Base-by-base conservation (phyloP, 1,140 invertebrate species). In the Cyphomyrmex costatus region DNA sequence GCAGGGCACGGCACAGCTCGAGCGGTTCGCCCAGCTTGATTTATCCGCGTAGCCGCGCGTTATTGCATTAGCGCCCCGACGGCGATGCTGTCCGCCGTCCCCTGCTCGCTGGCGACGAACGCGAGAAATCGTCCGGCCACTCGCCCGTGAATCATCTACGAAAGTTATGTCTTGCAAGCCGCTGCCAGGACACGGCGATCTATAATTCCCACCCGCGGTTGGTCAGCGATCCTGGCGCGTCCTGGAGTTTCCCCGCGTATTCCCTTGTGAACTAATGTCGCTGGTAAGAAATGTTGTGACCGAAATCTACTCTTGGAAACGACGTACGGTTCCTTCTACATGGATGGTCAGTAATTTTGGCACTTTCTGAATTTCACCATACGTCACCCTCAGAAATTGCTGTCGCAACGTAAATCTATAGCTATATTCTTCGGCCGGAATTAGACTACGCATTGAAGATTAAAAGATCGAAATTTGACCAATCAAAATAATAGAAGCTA, bases 61-160 rank as follows among this genome's bases (percentile, higher is more conserved):
- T 94, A 94, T 94, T 94, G 93, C 93, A 94, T 94, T 94, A 94
- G 91, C 91, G 88, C 88, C 88, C 63, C 85, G 85, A 79, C 85
- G 79, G 89, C 68, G 86, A 82, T 73, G 80, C 85, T 24, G 65
- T 68, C 68, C 79, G 74, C 19, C 85, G 85, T 78, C 66, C 79
- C 68, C 33, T 58, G 58, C 53, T 65, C 74, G 42, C 63, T 77
- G 85, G 76, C 82, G 71, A 68, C 49, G 66, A 83, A 65, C 58
- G 65, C 88, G 68, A 74, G 61, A 87, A 87, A 42, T 86, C 78
- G 66, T 53, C 58, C 77, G 66, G 49, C 85, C 90, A 87, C 70
- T 68, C 84, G 51, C 14, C 89, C 85, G 89, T 92, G 92, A 92
- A 92, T 92, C 91, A 92, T 92, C 86, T 89, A 65, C 61, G 86